These are phyloP conservation scores for Thymelicus lineola DNA, from an alignment of 2,888 invertebrate species.

Conservation along the genomic window DNA sequence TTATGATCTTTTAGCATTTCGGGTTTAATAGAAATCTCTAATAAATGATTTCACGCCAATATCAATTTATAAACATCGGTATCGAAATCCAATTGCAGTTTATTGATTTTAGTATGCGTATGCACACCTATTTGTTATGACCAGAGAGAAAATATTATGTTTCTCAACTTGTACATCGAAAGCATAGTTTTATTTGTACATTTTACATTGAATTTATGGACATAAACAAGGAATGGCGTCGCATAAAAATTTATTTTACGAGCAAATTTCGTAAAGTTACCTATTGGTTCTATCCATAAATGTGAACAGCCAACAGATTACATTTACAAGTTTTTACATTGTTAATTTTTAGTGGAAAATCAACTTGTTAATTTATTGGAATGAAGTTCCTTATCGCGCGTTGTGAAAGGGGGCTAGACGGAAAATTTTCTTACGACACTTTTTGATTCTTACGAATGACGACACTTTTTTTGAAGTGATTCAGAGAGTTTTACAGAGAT, in stretches of 20 bases:
- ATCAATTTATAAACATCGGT: constrained; percentile 47
- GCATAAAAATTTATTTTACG: constrained; percentile 10
- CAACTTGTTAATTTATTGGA: too few species aligned
- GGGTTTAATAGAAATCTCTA: constrained; percentile 52
- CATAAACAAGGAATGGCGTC: constrained; percentile 13
- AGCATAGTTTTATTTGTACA: constrained; percentile 33
- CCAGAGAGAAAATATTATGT: constrained; percentile 25
- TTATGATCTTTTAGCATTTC: constrained; percentile 37
- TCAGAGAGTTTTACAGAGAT: too few species aligned
- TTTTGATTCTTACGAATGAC: too few species aligned
- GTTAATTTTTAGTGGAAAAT: too few species aligned
- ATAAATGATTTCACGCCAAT: constrained; percentile 44
- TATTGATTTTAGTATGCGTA: constrained; percentile 36
- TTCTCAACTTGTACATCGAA: constrained; percentile 31
- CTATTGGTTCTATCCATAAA: constrained; percentile 1
- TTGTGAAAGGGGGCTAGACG: too few species aligned
- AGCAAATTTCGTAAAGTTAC: constrained; percentile 6
- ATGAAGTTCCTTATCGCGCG: too few species aligned
- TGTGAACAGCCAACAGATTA: neutral
- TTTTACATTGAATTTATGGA: constrained; percentile 11
- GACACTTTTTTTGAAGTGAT: too few species aligned
- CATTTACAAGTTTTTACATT: too few species aligned
- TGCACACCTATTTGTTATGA: constrained; percentile 35
- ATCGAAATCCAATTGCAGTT: constrained; percentile 39
- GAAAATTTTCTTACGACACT: too few species aligned